These are phyloP conservation scores for Urocynchramus pylzowi DNA, from an alignment of 2,113 vertebrate genomes.

Conservation along the genomic window DNA sequence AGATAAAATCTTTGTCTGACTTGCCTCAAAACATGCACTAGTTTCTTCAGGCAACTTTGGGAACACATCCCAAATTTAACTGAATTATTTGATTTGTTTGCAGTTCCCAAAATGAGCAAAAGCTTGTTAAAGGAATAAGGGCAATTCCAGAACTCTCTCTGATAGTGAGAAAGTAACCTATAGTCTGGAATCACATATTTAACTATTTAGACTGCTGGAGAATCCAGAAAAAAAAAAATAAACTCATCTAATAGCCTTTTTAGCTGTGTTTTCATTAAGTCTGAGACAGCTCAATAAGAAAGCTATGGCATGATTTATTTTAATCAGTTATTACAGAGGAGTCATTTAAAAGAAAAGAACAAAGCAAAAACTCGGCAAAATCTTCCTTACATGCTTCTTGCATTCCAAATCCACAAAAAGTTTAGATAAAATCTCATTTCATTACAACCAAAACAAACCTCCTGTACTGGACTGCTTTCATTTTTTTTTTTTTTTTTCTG, in stretches of 20 bases:
- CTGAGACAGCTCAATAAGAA: constrained; percentile 17
- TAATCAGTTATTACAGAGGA: constrained; percentile 30
- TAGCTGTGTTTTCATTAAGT: constrained; percentile 26
- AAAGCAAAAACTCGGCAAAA: not conserved
- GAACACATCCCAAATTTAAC: not conserved
- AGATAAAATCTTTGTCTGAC: constrained; percentile 13
- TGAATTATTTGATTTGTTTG: not conserved
- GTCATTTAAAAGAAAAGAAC: not conserved
- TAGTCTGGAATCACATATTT: not conserved
- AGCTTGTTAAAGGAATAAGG: not conserved
- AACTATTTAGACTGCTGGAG: not conserved
- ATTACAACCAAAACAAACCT: constrained; percentile 19
- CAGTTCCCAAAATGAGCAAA: not conserved
- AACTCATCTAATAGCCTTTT: not conserved
- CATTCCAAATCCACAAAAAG: constrained; percentile 39
- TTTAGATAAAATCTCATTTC: constrained; percentile 42
- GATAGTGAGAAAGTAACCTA: not conserved
- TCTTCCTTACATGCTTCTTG: not conserved
- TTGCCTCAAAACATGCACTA: not conserved
- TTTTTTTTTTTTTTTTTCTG: not conserved
- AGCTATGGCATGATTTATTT: constrained; percentile 24
- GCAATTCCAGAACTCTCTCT: not conserved
- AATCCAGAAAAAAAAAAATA: not conserved
- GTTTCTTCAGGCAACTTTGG: not conserved
- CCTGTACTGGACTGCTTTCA: not conserved